Conservation (phyloP, 2,113 vertebrate species). For the Lampris incognitus region DNA sequence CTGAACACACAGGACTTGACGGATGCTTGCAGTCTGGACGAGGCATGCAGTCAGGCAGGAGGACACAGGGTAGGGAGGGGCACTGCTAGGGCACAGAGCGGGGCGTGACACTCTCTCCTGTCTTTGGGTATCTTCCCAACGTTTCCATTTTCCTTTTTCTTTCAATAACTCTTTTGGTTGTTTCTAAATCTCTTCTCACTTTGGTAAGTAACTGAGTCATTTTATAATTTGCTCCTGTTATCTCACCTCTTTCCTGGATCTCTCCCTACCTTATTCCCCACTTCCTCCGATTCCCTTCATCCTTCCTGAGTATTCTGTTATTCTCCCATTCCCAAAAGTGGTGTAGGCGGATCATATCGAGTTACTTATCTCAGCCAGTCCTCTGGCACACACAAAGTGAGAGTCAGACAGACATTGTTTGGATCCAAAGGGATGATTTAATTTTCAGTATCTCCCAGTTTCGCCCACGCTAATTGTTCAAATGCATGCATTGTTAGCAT, state of each 20-base stretch:
- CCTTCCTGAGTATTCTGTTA: conserved; percentile 6
- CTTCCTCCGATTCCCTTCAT: neutral
- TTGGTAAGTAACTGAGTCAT: conserved; percentile 19
- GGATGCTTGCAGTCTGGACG: too few species aligned
- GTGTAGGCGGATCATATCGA: conserved; percentile 59
- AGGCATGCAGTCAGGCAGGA: too few species aligned
- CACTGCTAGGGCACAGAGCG: too few species aligned
- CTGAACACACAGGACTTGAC: too few species aligned
- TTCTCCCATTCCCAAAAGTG: conserved; percentile 33
- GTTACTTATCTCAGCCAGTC: conserved; percentile 64
- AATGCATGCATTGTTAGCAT: too few species aligned
- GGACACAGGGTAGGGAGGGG: too few species aligned
- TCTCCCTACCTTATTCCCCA: neutral
- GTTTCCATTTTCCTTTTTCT: neutral
- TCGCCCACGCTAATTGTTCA: neutral
- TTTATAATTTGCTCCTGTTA: conserved; percentile 27
- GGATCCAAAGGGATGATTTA: neutral
- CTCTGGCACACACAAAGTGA: conserved; percentile 44
- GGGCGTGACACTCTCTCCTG: neutral
- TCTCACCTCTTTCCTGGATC: conserved; percentile 21
- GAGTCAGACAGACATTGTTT: conserved; percentile 1
- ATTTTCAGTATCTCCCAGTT: neutral
- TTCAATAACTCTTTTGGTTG: neutral
- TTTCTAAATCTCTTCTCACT: conserved; percentile 18
- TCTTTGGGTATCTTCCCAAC: conserved; percentile 2